These are phyloP conservation scores for Canis aureus DNA, from an alignment of 2,113 vertebrate genomes.

Conservation along the genomic window DNA sequence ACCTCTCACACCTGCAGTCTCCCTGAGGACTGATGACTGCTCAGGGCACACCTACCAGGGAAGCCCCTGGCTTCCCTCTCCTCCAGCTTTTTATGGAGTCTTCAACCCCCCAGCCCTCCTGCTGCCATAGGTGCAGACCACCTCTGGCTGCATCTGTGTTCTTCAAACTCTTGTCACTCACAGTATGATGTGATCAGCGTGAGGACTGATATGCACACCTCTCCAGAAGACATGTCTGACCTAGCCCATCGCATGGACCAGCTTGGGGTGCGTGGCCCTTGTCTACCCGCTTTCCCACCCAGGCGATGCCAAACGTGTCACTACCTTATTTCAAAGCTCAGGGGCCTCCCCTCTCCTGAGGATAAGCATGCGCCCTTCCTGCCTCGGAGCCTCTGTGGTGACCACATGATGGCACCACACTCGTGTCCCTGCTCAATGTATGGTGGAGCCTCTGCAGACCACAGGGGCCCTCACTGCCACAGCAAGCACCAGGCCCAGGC, in stretches of 20 bases:
- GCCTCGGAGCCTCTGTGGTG: too few relatives aligned
- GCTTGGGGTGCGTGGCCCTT: not conserved
- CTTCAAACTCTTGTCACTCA: not conserved
- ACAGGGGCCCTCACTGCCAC: not conserved
- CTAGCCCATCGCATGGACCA: not conserved
- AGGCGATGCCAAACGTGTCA: not conserved
- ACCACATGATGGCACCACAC: too few relatives aligned
- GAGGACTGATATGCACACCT: not conserved
- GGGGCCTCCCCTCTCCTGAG: not conserved
- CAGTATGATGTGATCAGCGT: not conserved
- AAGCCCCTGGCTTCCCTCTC: too few relatives aligned
- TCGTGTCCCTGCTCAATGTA: too few relatives aligned
- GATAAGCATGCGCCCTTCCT: not conserved
- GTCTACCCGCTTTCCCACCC: not conserved
- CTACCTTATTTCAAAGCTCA: not conserved
- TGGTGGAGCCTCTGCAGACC: too few relatives aligned
- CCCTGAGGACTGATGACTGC: not conserved
- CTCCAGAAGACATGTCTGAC: not conserved
- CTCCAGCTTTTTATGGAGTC: not conserved
- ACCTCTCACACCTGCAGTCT: not conserved
- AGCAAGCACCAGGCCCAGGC: not conserved
- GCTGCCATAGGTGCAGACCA: not conserved
- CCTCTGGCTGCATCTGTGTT: not conserved
- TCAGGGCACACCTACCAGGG: not conserved
- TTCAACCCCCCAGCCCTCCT: not conserved